phyloP scores from a whole-genome alignment of 1,140 invertebrate genomes.

The roundworm (Caenorhabditis elegans) region DNA sequence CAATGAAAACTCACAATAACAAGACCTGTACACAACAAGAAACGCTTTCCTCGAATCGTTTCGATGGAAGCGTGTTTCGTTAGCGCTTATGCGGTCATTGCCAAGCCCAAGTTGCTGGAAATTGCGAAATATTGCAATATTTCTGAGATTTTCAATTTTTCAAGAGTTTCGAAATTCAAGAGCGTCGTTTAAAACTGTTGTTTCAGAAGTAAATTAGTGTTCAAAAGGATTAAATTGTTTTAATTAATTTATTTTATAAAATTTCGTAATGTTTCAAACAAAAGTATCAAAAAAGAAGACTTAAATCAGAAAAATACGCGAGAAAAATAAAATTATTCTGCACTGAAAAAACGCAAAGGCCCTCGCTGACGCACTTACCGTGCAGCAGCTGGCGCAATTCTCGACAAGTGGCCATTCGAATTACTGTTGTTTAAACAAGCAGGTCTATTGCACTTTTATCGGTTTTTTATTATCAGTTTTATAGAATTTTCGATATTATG shows the following conservation, averaged over 20 bases:
- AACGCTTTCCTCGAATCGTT: not conserved
- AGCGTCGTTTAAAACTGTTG: too few relatives aligned
- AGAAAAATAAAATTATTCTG: too few relatives aligned
- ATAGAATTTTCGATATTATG: too few relatives aligned
- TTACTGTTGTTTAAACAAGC: not conserved
- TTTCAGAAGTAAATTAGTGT: too few relatives aligned
- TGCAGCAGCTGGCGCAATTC: not conserved
- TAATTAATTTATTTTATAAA: not conserved
- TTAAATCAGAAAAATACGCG: too few relatives aligned
- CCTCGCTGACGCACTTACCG: not conserved
- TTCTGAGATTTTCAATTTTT: not conserved
- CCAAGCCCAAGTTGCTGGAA: not conserved
- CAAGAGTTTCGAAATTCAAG: not conserved
- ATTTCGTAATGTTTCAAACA: too few relatives aligned
- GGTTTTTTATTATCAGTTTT: not conserved
- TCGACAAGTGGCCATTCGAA: constrained; percentile 5
- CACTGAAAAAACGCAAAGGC: too few relatives aligned
- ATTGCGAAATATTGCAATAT: constrained; percentile 1
- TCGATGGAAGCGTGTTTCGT: not conserved
- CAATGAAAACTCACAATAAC: not conserved
- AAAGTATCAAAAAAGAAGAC: too few relatives aligned
- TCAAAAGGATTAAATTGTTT: too few relatives aligned
- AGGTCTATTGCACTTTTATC: not conserved
- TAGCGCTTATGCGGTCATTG: constrained; percentile 18
- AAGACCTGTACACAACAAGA: constrained; percentile 10